Percentiles rank a stretch among this genome's conserved stretches.
Conservation (phyloP, 2,113 vertebrate species). For the Esox niger region DNA sequence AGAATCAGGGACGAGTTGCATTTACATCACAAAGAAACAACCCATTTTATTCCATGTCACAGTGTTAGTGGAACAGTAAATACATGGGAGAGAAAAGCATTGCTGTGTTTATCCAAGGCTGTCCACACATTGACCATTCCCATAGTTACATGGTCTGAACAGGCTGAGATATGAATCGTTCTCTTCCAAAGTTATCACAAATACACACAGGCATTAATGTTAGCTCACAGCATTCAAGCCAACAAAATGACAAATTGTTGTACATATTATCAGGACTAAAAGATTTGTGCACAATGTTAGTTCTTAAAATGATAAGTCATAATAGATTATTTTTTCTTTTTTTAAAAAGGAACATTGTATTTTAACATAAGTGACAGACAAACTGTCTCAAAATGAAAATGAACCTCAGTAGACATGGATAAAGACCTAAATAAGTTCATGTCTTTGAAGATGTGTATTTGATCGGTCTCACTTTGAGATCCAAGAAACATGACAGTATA, state of each 20-base stretch:
- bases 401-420: neutral
- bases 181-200: constrained; percentile 50
- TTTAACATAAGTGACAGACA: constrained; percentile 47
- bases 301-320: neutral
- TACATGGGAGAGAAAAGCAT: constrained; percentile 66
- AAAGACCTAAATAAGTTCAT: neutral
- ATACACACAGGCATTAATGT: constrained; percentile 21
- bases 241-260: no score
- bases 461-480: neutral
- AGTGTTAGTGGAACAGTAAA: constrained; percentile 86
- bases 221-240: neutral
- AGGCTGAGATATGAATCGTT: constrained; percentile 8
- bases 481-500: neutral
- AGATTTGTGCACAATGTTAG: neutral
- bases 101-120: constrained; percentile 66
- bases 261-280: no score
- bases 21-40: constrained; percentile 52
- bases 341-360: constrained; percentile 19
- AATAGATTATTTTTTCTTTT: no score
- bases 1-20: no score
- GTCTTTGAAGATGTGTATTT: neutral
- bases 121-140: constrained; percentile 70
- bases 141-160: constrained; percentile 57
- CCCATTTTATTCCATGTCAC: constrained; percentile 78
- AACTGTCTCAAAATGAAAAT: constrained; percentile 46